A percentile compares a stretch with the other conserved stretches of the same genome.
Conservation (phyloP, 1,140 invertebrate genomes). For the Daktulosphaira vitifoliae region DNA sequence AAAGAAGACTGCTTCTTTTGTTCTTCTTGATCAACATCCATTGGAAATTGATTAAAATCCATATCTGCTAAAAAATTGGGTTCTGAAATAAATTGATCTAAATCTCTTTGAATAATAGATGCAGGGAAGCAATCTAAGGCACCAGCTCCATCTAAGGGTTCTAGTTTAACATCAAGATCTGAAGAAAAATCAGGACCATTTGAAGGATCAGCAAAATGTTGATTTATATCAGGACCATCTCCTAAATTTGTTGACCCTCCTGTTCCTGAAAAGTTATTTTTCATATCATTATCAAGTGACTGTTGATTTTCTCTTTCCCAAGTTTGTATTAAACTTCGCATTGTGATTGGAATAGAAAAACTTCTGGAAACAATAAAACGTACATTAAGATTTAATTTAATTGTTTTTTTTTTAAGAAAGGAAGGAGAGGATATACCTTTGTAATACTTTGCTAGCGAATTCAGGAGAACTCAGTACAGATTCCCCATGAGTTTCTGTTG, state of each 20-base stretch:
- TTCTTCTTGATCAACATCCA: constrained; percentile 31
- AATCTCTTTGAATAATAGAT: constrained; percentile 23
- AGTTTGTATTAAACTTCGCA: constrained; percentile 61
- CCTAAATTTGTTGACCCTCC: constrained; percentile 32
- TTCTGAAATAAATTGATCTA: constrained; percentile 24
- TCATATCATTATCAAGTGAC: constrained; percentile 17
- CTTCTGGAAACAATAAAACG: constrained; percentile 48
- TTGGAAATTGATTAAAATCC: constrained; percentile 31
- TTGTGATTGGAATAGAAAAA: constrained; percentile 82
- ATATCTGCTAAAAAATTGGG: constrained; percentile 22
- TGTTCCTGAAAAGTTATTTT: constrained; percentile 24
- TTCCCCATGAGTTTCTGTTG: constrained; percentile 48
- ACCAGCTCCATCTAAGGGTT: constrained; percentile 26
- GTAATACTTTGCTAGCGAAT: constrained; percentile 72
- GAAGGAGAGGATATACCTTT: constrained; percentile 48
- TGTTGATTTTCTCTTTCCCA: constrained; percentile 44
- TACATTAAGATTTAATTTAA: neutral
- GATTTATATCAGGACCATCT: constrained; percentile 16
- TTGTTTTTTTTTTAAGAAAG: neutral
- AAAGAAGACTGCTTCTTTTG: constrained; percentile 31
- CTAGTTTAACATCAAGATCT: constrained; percentile 26
- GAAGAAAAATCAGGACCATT: constrained; percentile 20
- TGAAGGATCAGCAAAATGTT: constrained; percentile 23
- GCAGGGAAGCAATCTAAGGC: constrained; percentile 28
- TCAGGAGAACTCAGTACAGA: constrained; percentile 57